Evolutionary conservation across 1,140 invertebrate genomes (phyloP).

Genomic region (Physella acuta): DNA sequence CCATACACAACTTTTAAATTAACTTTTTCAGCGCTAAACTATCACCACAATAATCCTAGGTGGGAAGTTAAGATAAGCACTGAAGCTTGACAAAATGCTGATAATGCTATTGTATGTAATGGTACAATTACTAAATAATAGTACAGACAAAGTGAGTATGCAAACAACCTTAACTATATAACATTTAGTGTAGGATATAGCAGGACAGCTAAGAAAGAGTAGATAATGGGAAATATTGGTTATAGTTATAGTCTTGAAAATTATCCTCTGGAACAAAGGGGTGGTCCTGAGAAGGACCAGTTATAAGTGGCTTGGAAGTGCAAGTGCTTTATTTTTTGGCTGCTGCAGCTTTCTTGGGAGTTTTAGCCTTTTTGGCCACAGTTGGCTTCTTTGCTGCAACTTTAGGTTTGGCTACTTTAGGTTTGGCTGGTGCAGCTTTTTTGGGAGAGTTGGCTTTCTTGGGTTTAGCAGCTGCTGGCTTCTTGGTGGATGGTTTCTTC

Average conservation of each 20-base stretch:
- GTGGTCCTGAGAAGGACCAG: constrained; percentile 12
- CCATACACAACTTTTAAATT: too few relatives aligned
- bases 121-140: too few relatives aligned
- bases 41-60: too few relatives aligned
- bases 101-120: too few relatives aligned
- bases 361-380: too few relatives aligned
- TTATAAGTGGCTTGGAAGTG: neutral
- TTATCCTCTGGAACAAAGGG: neutral
- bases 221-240: neutral
- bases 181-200: neutral
- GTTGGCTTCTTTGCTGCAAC: constrained; percentile 20
- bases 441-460: constrained; percentile 19
- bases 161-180: too few relatives aligned
- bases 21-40: too few relatives aligned
- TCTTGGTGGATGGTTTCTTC: constrained; percentile 11
- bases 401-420: constrained; percentile 28
- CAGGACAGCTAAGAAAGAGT: neutral
- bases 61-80: too few relatives aligned
- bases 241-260: too few relatives aligned
- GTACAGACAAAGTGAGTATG: too few relatives aligned
- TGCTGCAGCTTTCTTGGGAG: constrained; percentile 34
- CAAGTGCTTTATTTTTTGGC: constrained; percentile 19
- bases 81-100: too few relatives aligned
- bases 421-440: constrained; percentile 4
- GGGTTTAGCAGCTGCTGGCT: neutral